Percentiles rank a stretch among this genome's conserved stretches.
Conservation (phyloP, 2,113 vertebrate genomes). For the Copsychus sechellarum region DNA sequence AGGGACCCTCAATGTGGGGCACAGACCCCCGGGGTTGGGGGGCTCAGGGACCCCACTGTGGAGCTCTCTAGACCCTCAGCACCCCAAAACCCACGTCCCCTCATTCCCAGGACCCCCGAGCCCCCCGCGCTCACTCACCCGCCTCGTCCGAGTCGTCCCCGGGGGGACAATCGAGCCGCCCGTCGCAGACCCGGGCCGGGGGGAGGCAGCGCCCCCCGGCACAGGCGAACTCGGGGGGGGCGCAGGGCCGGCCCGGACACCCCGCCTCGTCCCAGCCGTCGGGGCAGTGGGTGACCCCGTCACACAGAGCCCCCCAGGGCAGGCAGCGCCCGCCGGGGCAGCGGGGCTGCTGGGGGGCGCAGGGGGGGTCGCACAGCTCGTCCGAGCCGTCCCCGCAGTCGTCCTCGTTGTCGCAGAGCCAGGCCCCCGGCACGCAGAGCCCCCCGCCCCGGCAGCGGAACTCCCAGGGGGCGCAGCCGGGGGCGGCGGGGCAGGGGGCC, state of each 20-base stretch:
- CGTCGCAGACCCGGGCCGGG: constrained; percentile 78
- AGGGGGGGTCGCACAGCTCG: constrained; percentile 79
- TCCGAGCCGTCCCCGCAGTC: constrained; percentile 90
- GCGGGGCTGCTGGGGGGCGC: constrained; percentile 72
- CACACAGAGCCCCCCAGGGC: constrained; percentile 76
- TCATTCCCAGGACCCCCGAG: too few relatives aligned
- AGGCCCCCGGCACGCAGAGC: constrained; percentile 81
- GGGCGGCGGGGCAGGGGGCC: neutral
- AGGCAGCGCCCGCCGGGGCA: constrained; percentile 82
- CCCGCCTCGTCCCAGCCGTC: constrained; percentile 74
- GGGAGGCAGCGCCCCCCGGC: constrained; percentile 78
- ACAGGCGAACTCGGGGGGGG: constrained; percentile 77
- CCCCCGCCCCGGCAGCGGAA: constrained; percentile 71
- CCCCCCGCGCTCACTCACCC: neutral
- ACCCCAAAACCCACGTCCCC: neutral
- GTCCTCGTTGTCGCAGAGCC: constrained; percentile 90
- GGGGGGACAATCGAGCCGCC: constrained; percentile 79
- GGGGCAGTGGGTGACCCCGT: constrained; percentile 81
- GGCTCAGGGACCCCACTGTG: neutral
- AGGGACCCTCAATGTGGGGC: too few relatives aligned
- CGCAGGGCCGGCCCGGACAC: constrained; percentile 73
- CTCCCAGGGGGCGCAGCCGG: constrained; percentile 74
- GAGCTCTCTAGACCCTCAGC: neutral
- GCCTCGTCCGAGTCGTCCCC: constrained; percentile 77
- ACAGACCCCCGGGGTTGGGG: neutral